Base-by-base conservation (phyloP, 2,888 invertebrate genomes). In the Matsumyia berberina region DNA sequence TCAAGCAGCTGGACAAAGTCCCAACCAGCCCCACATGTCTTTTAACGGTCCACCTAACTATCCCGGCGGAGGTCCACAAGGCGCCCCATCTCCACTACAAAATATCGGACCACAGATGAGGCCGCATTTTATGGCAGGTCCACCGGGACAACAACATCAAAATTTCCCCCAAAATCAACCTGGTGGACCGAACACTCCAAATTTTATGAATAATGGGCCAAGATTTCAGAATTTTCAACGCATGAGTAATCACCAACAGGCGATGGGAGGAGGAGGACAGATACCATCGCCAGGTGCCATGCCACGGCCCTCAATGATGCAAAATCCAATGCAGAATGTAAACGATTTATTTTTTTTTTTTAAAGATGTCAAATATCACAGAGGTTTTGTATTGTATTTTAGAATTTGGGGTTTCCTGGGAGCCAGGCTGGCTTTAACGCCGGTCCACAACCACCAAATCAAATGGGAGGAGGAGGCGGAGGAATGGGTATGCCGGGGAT, bases 221-320 rank as follows among this genome's bases (percentile, higher is more conserved):
- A 89, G 91, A 78, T 91, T 91, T 74, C 92, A 91, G 83, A 89
- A 89, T 86, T 91, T 90, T 87, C 91, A 91, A 88, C 90, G 92
- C 86, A 90, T 91, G 90, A 90, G 94, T 9, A 91, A 88, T 86
- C 94, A 94, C 91, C 94, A 94, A 12, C 94, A 94, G 86, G 92
- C 92, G 11, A 91, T 92, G 87, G 87, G 88, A 35, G 87, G 87
- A n/a, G 89, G 87, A 31, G 89, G 88, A 12, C 91, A 91, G 87
- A 90, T 91, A 86, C 90, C 91, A 0, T 90, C 90, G 6, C 90
- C 90, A 64, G 91, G 89, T 64, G 87, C 90, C 19, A 88, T 90
- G 87, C 90, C 89, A 86, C 88, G 91, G 31, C 90, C 90, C 72
- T 90, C 89, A 88, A 91, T 92, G 88, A 90, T 91, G 88, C 90